Percentiles rank a stretch among this genome's conserved stretches.
phyloP scores from a whole-genome alignment of 35 echinoderm and acorn worm species.

The Heliocidaris erythrogramma region DNA sequence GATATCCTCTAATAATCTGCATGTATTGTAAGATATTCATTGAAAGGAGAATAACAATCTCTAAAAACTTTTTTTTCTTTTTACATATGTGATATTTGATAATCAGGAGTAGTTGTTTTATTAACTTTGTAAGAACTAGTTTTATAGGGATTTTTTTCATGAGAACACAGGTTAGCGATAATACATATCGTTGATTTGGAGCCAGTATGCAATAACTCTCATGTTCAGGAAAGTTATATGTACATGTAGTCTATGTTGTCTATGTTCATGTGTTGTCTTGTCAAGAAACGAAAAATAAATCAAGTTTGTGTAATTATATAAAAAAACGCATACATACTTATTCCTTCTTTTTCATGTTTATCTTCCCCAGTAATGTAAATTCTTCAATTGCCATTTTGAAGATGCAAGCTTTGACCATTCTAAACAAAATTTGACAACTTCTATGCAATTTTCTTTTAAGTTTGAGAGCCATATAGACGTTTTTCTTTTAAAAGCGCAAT shows the following conservation, averaged over 20 bases:
- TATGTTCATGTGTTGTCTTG: neutral
- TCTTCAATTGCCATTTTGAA: too few relatives aligned
- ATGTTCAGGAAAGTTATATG: neutral
- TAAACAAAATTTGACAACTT: too few relatives aligned
- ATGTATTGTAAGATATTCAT: neutral
- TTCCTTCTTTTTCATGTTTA: too few relatives aligned
- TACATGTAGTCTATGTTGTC: neutral
- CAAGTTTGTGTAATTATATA: neutral
- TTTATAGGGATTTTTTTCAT: neutral
- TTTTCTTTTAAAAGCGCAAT: too few relatives aligned
- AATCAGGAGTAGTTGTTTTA: neutral
- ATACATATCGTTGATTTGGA: too few relatives aligned
- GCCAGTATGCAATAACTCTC: neutral
- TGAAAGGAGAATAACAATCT: too few relatives aligned
- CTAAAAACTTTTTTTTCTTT: too few relatives aligned
- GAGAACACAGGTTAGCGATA: neutral
- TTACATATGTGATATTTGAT: neutral
- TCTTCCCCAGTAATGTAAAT: too few relatives aligned
- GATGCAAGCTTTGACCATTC: too few relatives aligned
- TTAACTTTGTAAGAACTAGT: neutral
- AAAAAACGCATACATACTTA: too few relatives aligned
- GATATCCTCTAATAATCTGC: neutral
- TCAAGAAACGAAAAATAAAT: neutral
- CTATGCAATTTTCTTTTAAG: too few relatives aligned
- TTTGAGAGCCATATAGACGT: too few relatives aligned